Percentiles rank a stretch among this genome's conserved stretches.
Evolutionary conservation across 2,113 vertebrate species (phyloP).

Genomic region (Rhombomys opimus): DNA sequence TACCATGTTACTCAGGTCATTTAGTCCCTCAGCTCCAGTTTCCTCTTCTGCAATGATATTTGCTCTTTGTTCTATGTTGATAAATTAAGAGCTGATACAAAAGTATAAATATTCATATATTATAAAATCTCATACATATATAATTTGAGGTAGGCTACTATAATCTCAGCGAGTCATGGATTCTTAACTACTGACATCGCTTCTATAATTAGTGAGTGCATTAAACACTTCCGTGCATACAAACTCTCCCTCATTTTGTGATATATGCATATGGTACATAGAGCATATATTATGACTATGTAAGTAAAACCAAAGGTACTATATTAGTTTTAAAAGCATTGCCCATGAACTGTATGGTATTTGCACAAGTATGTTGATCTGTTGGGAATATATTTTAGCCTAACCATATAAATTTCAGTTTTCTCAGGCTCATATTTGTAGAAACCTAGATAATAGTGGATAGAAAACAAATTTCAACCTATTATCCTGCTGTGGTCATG

Average conservation of each 20-base stretch:
- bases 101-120: background rate
- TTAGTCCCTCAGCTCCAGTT: background rate
- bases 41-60: background rate
- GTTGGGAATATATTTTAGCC: background rate
- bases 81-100: slow-evolving; percentile 23
- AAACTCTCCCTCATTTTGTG: background rate
- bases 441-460: background rate
- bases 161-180: background rate
- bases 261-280: background rate
- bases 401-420: slow-evolving; percentile 1
- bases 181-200: background rate
- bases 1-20: background rate
- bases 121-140: background rate
- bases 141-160: background rate
- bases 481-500: background rate
- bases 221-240: background rate
- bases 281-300: background rate
- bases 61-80: background rate
- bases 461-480: background rate
- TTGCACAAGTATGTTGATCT: background rate
- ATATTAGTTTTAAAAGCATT: background rate
- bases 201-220: background rate
- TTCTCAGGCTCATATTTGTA: slow-evolving; percentile 22
- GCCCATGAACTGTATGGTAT: background rate
- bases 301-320: background rate